phyloP scores from a whole-genome alignment of 37 sponge, comb jelly and placozoan genomes.

The Theonella swinhoei region DNA sequence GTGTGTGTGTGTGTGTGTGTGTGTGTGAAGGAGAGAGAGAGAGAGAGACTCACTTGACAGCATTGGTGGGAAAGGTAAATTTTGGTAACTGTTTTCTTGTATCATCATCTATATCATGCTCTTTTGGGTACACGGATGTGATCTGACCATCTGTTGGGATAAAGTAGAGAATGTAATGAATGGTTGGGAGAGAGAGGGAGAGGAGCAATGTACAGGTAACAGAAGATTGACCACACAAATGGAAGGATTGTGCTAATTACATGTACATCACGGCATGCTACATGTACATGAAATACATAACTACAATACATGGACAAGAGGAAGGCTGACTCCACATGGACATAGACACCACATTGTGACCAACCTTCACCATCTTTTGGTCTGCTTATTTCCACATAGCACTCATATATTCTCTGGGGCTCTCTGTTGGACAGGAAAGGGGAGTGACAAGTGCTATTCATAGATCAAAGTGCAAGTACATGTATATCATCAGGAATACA shows the following conservation, averaged over 20 bases:
- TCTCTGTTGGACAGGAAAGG: too few relatives aligned
- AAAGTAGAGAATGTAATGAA: not conserved
- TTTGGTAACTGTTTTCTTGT: slow-evolving; percentile 60
- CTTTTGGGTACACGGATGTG: slow-evolving; percentile 49
- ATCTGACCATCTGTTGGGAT: slow-evolving; percentile 37
- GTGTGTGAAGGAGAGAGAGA: too few relatives aligned
- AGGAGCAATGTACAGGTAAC: too few relatives aligned
- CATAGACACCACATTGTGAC: not conserved
- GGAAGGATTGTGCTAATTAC: too few relatives aligned
- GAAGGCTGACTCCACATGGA: not conserved
- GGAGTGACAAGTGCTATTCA: too few relatives aligned
- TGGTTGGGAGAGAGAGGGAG: slow-evolving; percentile 3
- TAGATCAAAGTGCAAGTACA: too few relatives aligned
- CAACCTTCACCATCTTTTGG: slow-evolving; percentile 61
- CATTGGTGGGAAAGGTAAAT: slow-evolving; percentile 65
- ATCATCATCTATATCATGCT: slow-evolving; percentile 53
- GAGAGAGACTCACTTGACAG: slow-evolving; percentile 42
- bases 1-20: too few relatives aligned
- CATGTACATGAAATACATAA: not conserved
- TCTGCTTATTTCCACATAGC: slow-evolving; percentile 48
- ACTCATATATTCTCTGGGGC: slow-evolving; percentile 58
- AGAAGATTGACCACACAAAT: too few relatives aligned
- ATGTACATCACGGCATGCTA: too few relatives aligned
- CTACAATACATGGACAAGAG: not conserved
- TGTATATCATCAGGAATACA: too few relatives aligned